Evolutionary conservation across 2,888 invertebrate genomes (phyloP).

Genomic region (Imbricaverruca yamaguchii): DNA sequence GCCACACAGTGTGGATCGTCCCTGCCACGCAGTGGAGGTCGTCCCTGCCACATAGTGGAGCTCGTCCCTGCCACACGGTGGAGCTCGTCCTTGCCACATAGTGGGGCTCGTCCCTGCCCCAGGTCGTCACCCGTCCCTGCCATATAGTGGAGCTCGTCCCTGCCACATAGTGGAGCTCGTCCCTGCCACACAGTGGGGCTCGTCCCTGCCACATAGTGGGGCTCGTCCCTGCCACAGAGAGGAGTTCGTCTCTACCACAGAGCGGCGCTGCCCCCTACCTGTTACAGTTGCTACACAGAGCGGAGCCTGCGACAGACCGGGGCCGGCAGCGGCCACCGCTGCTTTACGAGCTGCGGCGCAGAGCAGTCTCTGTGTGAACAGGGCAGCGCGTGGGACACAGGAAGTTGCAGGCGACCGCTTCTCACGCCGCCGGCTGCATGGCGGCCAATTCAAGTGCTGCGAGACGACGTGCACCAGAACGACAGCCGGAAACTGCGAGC

Average conservation of each 20-base stretch:
- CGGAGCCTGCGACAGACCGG: neutral
- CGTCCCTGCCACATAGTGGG: too few species aligned
- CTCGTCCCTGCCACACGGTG: too few species aligned
- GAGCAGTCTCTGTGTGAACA: too few species aligned
- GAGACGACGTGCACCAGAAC: neutral
- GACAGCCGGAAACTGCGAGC: neutral
- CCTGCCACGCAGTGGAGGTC: too few species aligned
- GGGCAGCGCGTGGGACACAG: neutral
- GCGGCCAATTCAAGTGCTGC: neutral
- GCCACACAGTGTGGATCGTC: too few species aligned
- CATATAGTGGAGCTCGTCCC: neutral
- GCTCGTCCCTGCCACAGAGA: neutral
- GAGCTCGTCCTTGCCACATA: too few species aligned
- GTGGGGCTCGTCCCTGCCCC: neutral
- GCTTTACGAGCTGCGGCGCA: too few species aligned
- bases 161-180: neutral
- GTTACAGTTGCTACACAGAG: too few species aligned
- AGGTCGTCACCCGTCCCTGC: neutral
- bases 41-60: too few species aligned
- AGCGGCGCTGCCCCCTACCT: too few species aligned
- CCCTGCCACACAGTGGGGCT: too few species aligned
- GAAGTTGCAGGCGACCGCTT: conserved; percentile 14
- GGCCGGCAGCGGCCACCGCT: neutral
- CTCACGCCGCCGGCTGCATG: conserved; percentile 2
- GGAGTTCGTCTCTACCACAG: neutral